phyloP scores from a whole-genome alignment of 1,140 invertebrate species.

The Arctopsyche grandis region DNA sequence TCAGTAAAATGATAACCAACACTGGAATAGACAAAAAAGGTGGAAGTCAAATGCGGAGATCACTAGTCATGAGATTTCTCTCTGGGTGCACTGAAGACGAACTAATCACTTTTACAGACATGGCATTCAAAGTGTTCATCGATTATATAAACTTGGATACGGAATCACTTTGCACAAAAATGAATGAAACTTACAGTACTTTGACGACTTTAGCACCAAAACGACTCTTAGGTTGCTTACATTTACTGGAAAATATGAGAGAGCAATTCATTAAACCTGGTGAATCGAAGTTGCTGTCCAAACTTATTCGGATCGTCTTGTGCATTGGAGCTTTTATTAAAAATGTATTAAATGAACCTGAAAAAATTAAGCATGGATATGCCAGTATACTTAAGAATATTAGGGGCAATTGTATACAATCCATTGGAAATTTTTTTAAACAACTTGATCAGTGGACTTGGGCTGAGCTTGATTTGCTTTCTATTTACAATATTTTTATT shows the following conservation, averaged over 20 bases:
- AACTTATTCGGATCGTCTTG: constrained; percentile 78
- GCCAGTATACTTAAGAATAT: constrained; percentile 75
- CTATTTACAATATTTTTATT: constrained; percentile 80
- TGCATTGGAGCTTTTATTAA: constrained; percentile 73
- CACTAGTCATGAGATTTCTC: constrained; percentile 85
- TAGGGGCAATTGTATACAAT: constrained; percentile 68
- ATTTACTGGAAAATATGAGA: constrained; percentile 82
- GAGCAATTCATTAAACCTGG: constrained; percentile 86
- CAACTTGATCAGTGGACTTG: constrained; percentile 83
- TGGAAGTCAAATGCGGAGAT: constrained; percentile 74
- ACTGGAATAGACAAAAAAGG: constrained; percentile 78
- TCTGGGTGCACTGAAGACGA: constrained; percentile 83
- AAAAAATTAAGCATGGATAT: constrained; percentile 72
- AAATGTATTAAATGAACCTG: constrained; percentile 67
- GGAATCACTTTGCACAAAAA: constrained; percentile 62
- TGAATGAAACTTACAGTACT: constrained; percentile 69
- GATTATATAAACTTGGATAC: constrained; percentile 69
- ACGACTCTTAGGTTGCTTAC: constrained; percentile 78
- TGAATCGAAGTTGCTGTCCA: constrained; percentile 71
- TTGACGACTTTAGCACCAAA: constrained; percentile 73
- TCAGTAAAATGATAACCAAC: constrained; percentile 88
- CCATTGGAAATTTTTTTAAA: constrained; percentile 79
- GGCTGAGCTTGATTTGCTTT: constrained; percentile 75
- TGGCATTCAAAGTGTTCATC: constrained; percentile 82
- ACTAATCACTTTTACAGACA: constrained; percentile 81